Base-by-base conservation (phyloP, 2,797 vertebrate genomes). In the Hypotaenidia philippensis region DNA sequence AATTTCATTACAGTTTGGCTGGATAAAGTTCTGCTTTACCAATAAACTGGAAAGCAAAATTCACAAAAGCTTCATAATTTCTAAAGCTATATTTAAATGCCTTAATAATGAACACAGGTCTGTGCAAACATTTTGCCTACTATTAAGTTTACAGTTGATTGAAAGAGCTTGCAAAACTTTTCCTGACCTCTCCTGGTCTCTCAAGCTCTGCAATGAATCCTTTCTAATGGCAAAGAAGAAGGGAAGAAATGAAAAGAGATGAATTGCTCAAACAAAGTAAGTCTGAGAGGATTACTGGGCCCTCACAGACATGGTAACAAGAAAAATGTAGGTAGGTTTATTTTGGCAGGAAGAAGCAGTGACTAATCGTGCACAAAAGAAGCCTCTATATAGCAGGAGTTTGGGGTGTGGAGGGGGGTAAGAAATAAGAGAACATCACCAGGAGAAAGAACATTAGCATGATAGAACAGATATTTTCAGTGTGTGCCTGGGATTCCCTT, bases 261-360 rank as follows among this genome's bases (percentile, higher is more conserved):
- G 27, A 85, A n/a, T 21, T 13, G 8, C 74, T 83, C 60, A 59
- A 60, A 79, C 5, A 50, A 64, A 88, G n/a, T 34, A 76, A 72
- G 22, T 16, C 26, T 25, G 76, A 80, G 56, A 87, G 68, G 50
- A 65, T 69, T 91, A 55, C 23, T 32, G 49, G 32, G 32, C 44
- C 64, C 36, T 40, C 15, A 14, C 68, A 74, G 69, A 53, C 12
- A 40, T 0, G 13, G 8, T 55, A 83, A 66, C 47, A 90, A 91
- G 64, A 63, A 93, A 59, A 77, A 49, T 4, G 64, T 49, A 68
- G 68, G 69, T 60, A 91, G 80, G 65, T 86, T 93, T 86, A 71
- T 90, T 93, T 80, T 83, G 88, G 27, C 44, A 94, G n/a, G 44
- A 85, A 83, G 94, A 31, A 69, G 40, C 49, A 77, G 40, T 83